These are phyloP conservation scores for Chinchilla lanigera DNA, from an alignment of 2,113 vertebrate species.

Conservation along the genomic window DNA sequence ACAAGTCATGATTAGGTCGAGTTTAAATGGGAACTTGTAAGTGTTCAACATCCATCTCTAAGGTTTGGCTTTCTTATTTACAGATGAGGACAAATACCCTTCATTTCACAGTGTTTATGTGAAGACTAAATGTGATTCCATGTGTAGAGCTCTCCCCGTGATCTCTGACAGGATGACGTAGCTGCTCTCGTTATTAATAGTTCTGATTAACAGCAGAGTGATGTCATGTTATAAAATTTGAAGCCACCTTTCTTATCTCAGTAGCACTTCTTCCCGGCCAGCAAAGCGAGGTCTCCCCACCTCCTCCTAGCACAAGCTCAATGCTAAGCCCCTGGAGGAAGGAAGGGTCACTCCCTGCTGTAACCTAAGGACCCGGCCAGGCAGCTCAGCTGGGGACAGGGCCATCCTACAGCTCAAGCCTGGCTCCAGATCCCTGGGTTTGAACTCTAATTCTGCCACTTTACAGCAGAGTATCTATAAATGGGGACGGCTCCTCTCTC, in stretches of 20 bases:
- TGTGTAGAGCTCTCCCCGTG: neutral
- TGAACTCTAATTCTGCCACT: neutral
- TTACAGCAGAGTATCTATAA: neutral
- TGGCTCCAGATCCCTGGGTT: neutral
- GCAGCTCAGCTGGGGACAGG: neutral
- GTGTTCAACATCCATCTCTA: neutral
- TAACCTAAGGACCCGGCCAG: neutral
- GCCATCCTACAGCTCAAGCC: neutral
- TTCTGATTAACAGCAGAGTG: too few species aligned
- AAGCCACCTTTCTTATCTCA: neutral
- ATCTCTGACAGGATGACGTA: neutral
- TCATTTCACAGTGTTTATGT: neutral
- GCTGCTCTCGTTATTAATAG: neutral
- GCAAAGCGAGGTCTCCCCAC: neutral
- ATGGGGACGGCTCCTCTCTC: neutral
- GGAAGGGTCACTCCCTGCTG: neutral
- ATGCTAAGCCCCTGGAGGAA: neutral
- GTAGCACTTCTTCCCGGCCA: neutral
- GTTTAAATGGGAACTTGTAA: neutral
- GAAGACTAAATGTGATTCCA: neutral
- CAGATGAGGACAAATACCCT: neutral
- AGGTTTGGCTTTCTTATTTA: neutral
- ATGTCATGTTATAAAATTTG: neutral
- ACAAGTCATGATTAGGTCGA: neutral
- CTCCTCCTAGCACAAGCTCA: neutral